Conservation (phyloP, 2,113 vertebrate genomes). For the Petrocephalus microphthalmus region DNA sequence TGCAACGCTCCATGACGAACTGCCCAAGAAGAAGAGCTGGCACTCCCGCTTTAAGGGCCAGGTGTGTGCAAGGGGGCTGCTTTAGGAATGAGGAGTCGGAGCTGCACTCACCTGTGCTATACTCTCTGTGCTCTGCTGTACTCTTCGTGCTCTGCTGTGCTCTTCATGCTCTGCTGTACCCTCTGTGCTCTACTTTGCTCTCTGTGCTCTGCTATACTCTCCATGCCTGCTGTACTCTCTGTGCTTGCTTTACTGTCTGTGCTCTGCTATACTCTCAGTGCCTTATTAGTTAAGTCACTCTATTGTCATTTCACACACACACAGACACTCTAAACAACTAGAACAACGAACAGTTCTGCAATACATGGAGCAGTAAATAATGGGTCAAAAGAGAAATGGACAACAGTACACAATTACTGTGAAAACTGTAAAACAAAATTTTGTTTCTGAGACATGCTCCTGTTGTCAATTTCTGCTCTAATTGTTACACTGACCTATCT, state of each 20-base stretch:
- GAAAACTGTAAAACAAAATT: background rate
- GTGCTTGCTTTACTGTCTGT: background rate
- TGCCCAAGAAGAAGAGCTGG: constrained; percentile 8
- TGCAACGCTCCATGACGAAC: background rate
- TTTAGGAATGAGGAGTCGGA: background rate
- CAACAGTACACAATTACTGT: background rate
- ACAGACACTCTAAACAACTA: background rate
- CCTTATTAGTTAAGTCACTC: background rate
- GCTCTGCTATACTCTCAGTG: background rate
- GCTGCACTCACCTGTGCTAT: background rate
- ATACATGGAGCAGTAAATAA: background rate
- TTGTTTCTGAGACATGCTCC: background rate
- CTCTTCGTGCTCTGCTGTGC: background rate
- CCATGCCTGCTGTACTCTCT: background rate
- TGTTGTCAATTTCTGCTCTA: background rate
- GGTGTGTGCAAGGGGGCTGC: background rate
- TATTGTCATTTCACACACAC: background rate
- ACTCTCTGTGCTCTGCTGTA: background rate
- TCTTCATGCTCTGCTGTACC: background rate
- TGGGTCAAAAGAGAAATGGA: background rate
- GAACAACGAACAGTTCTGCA: background rate
- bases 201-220: background rate
- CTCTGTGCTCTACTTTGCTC: background rate
- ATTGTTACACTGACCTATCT: background rate
- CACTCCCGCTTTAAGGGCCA: background rate